phyloP scores from a whole-genome alignment of 1,140 invertebrate species.

The Drosophila pachea region DNA sequence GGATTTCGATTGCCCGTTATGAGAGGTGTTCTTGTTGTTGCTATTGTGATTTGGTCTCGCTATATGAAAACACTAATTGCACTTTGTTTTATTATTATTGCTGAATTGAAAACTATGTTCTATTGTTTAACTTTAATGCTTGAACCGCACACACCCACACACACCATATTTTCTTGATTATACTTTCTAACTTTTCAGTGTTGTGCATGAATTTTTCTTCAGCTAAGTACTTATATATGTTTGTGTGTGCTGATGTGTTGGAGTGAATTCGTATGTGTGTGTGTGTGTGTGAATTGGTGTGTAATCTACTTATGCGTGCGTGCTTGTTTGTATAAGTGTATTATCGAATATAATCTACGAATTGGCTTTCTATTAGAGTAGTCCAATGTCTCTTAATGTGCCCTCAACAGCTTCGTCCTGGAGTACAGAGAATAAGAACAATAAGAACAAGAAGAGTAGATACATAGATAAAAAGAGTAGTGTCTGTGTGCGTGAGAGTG shows the following conservation, averaged over 20 bases:
- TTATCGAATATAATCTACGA: conserved; percentile 65
- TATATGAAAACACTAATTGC: conserved; percentile 35
- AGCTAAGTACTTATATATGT: conserved; percentile 31
- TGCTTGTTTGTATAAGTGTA: conserved; percentile 30
- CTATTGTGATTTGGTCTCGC: conserved; percentile 15
- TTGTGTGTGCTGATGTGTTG: conserved; percentile 12
- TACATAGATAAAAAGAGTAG: conserved; percentile 49
- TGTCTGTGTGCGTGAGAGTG: conserved; percentile 30
- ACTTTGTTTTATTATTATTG: conserved; percentile 24
- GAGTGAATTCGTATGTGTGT: conserved; percentile 19
- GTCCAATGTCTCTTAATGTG: conserved; percentile 89
- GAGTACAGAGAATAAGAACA: conserved; percentile 79
- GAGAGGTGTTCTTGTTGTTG: conserved; percentile 27
- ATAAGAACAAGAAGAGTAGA: conserved; percentile 77
- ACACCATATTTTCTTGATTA: conserved; percentile 7
- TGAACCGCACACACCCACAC: conserved; percentile 28
- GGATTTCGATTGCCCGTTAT: conserved; percentile 15
- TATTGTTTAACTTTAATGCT: conserved; percentile 12
- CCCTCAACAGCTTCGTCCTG: conserved; percentile 91
- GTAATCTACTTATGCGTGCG: conserved; percentile 39
- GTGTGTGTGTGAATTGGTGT: conserved; percentile 26
- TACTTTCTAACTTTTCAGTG: conserved; percentile 15
- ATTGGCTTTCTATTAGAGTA: conserved; percentile 82
- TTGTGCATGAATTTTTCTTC: conserved; percentile 36
- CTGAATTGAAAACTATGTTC: background rate